Conservation (phyloP, 2,113 vertebrate species). For the Patagioenas fasciata region DNA sequence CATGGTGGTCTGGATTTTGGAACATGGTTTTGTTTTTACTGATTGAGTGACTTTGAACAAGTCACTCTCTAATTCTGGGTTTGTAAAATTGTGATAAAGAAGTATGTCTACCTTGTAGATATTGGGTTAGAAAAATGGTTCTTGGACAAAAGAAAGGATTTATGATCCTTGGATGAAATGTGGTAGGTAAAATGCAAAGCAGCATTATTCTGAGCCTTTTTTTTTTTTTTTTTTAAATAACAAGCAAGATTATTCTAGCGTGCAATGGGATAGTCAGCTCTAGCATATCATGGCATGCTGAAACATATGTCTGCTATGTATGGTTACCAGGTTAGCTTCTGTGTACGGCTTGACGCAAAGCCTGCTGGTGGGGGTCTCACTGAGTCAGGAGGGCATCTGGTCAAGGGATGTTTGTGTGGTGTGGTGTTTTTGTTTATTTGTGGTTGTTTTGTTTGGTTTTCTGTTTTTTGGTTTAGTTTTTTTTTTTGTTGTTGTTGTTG, state of each 20-base stretch:
- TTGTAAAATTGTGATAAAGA: not conserved
- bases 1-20: constrained; percentile 29
- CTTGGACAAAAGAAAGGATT: not conserved
- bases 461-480: too few relatives aligned
- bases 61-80: not conserved
- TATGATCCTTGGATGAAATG: not conserved
- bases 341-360: not conserved
- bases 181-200: not conserved
- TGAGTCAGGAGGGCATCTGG: not conserved
- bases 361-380: not conserved
- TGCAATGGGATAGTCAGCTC: not conserved
- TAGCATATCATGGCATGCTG: not conserved
- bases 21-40: constrained; percentile 1
- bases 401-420: not conserved
- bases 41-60: constrained; percentile 32
- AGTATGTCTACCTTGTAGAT: not conserved
- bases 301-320: not conserved
- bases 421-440: not conserved
- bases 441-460: too few relatives aligned
- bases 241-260: not conserved
- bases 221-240: not conserved
- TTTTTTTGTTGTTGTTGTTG: too few relatives aligned
- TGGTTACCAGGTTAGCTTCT: not conserved
- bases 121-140: not conserved
- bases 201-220: not conserved